A percentile compares a stretch with the other conserved stretches of the same genome.
Evolutionary conservation across 2,888 invertebrate species (phyloP).

Genomic region (Selenia dentaria): DNA sequence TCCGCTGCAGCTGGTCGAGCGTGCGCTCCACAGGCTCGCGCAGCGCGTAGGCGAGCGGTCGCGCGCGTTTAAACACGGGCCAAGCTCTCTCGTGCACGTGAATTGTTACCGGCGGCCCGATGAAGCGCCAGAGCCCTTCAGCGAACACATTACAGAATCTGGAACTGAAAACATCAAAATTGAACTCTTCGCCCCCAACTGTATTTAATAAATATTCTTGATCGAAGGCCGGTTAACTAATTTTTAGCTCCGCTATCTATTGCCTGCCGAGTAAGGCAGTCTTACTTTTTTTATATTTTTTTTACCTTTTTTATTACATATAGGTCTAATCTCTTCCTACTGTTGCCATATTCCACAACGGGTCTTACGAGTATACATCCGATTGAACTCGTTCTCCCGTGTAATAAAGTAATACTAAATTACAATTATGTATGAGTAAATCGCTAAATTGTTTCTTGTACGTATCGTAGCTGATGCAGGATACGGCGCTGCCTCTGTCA

Average conservation of each 20-base stretch:
- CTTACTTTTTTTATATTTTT: too few species aligned
- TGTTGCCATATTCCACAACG: constrained; percentile 10
- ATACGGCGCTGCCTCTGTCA: constrained; percentile 1
- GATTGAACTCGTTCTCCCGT: constrained; percentile 20
- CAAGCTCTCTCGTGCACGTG: constrained; percentile 22
- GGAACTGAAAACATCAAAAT: constrained; percentile 16
- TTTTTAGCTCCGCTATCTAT: constrained; percentile 27
- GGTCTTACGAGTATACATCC: constrained; percentile 20
- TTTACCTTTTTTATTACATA: constrained; percentile 11
- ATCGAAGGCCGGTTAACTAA: not conserved
- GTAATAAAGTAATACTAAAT: constrained; percentile 22
- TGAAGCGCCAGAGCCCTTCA: constrained; percentile 37
- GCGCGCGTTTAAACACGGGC: constrained; percentile 29
- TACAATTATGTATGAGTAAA: not conserved
- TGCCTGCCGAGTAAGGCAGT: constrained; percentile 23
- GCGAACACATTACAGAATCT: constrained; percentile 37
- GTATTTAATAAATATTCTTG: not conserved
- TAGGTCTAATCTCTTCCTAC: constrained; percentile 14
- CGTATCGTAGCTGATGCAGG: constrained; percentile 3
- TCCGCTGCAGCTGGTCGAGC: constrained; percentile 22
- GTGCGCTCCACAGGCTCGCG: constrained; percentile 31
- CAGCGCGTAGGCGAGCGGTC: constrained; percentile 28
- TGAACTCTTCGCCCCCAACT: not conserved
- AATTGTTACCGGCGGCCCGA: constrained; percentile 30
- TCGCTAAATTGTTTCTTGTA: not conserved